Percentiles rank a stretch among this genome's conserved stretches.
Conservation (phyloP, 1,140 invertebrate species). For the Dryas iulia region DNA sequence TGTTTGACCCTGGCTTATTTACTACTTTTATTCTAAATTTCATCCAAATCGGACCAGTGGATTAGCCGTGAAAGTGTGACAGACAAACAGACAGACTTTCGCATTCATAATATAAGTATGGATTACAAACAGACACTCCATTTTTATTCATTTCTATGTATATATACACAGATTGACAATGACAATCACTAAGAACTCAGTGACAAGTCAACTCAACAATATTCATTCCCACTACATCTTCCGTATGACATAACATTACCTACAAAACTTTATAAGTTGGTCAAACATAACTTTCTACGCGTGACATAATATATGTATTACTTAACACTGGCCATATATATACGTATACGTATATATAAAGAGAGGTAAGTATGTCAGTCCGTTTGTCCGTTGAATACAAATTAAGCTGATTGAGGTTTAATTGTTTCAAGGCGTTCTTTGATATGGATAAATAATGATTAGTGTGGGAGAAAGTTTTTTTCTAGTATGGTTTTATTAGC, state of each 20-base stretch:
- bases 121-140: no score
- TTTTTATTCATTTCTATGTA: no score
- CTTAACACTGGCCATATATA: slow-evolving; percentile 4
- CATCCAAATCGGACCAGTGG: no score
- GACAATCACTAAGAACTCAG: not conserved
- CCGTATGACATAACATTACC: slow-evolving; percentile 2
- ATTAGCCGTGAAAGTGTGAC: no score
- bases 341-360: slow-evolving; percentile 5
- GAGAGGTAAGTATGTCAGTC: not conserved
- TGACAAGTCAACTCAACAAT: not conserved
- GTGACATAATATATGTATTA: slow-evolving; percentile 2
- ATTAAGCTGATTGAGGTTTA: not conserved
- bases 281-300: slow-evolving; percentile 3
- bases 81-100: no score
- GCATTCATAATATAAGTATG: no score
- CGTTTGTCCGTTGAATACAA: not conserved
- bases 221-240: not conserved
- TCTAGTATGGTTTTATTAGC: no score
- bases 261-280: slow-evolving; percentile 5
- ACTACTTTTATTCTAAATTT: no score
- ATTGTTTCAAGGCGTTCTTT: not conserved
- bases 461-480: not conserved
- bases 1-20: no score
- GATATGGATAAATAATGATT: not conserved
- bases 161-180: no score